Evolutionary conservation across 2,113 vertebrate genomes (phyloP), one percentile per base, ranked within the genome.

Genomic region (Lophotis ruficrista): DNA sequence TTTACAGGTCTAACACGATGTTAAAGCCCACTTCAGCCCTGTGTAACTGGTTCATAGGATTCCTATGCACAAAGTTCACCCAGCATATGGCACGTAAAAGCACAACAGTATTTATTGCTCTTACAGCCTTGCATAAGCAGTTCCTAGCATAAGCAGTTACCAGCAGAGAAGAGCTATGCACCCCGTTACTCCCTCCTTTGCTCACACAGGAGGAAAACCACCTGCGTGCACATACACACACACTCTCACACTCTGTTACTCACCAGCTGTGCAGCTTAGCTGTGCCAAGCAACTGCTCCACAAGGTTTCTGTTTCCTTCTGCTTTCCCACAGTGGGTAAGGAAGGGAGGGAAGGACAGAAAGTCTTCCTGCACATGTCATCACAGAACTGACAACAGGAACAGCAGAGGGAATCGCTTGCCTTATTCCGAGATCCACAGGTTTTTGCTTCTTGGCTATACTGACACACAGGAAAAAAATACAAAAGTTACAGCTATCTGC

Each of bases 381-480:
- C 75, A 17, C 28, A 17, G 24, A 50, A 28, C 19, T 25, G 53
- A 11, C 45, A 41, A 30, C 14, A 23, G 37, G 22, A 64, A 37
- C 20, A 33, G 57, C 19, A 38, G 38, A 2, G 20, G 47, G 5
- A 47, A 48, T 17, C 8, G 1, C 33, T 11, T 47, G 38, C 33
- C 68, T 35, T 19, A 75, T 60, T 25, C 60, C 21, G 45, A 6
- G 60, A 66, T 23, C 53, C 43, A 12, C 28, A 31, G 15, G 23
- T 24, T 60, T 61, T 66, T 54, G 8, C 47, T n/a, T 19, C 51
- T 45, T 80, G 60, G 27, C 18, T 68, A 24, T 28, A 38, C 45
- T 12, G n/a, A 79, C 9, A 38, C 20, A 30, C 0, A 0, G 24
- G 21, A n/a, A 56, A 50, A 30, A n/a, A 56, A 50, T 16, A 15